Conservation (phyloP, 2,797 vertebrate species). For the Syngnathus rostellatus region DNA sequence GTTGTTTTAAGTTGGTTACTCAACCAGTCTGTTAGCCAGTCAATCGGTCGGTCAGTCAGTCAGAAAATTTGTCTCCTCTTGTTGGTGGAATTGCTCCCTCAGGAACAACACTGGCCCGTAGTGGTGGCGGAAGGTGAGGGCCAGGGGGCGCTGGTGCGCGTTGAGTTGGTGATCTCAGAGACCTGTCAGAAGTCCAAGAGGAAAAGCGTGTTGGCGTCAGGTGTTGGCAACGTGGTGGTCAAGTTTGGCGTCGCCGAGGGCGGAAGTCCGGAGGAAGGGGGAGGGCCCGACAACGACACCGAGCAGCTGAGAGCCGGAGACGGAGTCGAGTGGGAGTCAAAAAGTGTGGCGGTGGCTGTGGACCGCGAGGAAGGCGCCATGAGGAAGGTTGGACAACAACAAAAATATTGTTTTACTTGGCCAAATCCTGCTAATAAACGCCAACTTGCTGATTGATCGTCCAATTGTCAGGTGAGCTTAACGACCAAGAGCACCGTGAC, state of each 20-base stretch:
- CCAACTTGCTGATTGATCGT: neutral
- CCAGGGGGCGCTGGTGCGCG: conserved; percentile 81
- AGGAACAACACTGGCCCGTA: conserved; percentile 78
- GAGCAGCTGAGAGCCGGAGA: conserved; percentile 73
- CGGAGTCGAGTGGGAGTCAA: conserved; percentile 72
- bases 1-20: neutral
- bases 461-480: conserved; percentile 65
- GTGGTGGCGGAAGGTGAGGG: conserved; percentile 86
- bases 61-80: neutral
- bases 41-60: neutral
- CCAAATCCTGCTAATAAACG: neutral
- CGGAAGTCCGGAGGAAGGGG: neutral
- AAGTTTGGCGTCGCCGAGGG: conserved; percentile 70
- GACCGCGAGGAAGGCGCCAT: conserved; percentile 73
- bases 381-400: conserved; percentile 56
- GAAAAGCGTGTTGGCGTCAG: conserved; percentile 85
- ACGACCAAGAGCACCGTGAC: conserved; percentile 71
- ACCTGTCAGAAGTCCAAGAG: conserved; percentile 93
- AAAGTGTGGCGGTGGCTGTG: conserved; percentile 56
- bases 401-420: neutral
- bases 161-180: conserved; percentile 92
- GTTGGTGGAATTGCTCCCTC: conserved; percentile 12
- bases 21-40: neutral
- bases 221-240: conserved; percentile 79
- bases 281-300: conserved; percentile 65